Evolutionary conservation across 1,140 invertebrate species (phyloP).

Genomic region (Drosophila seguyi): DNA sequence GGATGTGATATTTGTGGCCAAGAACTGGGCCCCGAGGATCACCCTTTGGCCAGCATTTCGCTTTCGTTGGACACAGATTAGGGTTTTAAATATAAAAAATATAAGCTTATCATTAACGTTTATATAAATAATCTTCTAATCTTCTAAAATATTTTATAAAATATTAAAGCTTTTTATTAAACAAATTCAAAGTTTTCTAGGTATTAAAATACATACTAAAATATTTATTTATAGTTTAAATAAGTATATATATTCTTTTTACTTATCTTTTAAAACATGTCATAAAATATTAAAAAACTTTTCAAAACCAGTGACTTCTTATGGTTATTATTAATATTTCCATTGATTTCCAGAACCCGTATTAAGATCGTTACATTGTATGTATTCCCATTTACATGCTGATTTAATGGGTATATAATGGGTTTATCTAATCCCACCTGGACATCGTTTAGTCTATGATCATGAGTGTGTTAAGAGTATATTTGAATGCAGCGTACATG

Average conservation of each 20-base stretch:
- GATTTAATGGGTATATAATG: slow-evolving; percentile 9
- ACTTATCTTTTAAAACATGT: not conserved
- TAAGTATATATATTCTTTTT: not conserved
- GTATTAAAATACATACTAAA: not conserved
- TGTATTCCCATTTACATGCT: slow-evolving; percentile 12
- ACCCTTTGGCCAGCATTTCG: slow-evolving; percentile 27
- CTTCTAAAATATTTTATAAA: no score
- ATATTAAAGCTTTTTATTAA: no score
- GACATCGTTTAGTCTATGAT: slow-evolving; percentile 11
- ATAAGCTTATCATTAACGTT: no score
- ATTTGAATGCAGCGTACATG: not conserved
- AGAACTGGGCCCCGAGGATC: slow-evolving; percentile 9
- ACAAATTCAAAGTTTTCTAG: not conserved
- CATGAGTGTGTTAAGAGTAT: slow-evolving; percentile 1
- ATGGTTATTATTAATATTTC: not conserved
- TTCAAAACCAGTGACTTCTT: not conserved
- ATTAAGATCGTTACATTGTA: not conserved
- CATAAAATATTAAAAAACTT: not conserved
- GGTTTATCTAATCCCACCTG: not conserved
- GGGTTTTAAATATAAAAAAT: no score
- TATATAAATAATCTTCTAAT: no score
- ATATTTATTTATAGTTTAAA: not conserved
- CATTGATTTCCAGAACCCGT: not conserved
- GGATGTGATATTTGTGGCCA: not conserved
- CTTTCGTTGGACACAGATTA: slow-evolving; percentile 3